Conservation (phyloP, 2,888 invertebrate genomes). For the Aelia acuminata region DNA sequence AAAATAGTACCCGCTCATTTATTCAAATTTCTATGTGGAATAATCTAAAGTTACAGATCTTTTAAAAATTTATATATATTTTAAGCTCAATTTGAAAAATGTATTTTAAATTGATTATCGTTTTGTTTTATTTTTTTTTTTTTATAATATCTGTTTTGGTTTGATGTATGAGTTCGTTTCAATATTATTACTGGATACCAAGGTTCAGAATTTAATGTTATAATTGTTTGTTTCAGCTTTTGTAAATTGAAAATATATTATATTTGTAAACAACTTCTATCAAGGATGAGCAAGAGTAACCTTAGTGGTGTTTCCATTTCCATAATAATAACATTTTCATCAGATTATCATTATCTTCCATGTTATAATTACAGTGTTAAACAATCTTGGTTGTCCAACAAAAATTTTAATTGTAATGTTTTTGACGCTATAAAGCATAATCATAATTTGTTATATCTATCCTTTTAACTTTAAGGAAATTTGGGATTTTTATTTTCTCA, state of each 20-base stretch:
- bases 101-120: too few relatives aligned
- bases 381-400: neutral
- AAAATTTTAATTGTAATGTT: too few relatives aligned
- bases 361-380: neutral
- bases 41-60: too few relatives aligned
- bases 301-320: neutral
- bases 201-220: neutral
- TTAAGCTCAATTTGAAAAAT: too few relatives aligned
- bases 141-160: too few relatives aligned
- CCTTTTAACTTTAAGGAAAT: neutral
- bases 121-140: too few relatives aligned
- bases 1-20: neutral
- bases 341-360: constrained; percentile 1
- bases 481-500: neutral
- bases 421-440: too few relatives aligned
- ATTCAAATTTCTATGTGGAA: neutral
- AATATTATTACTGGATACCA: neutral
- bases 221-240: neutral
- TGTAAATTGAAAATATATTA: neutral
- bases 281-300: neutral
- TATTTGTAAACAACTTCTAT: constrained; percentile 25
- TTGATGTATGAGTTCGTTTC: too few relatives aligned
- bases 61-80: too few relatives aligned
- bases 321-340: neutral
- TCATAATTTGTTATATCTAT: neutral